phyloP scores from a whole-genome alignment of 2,888 invertebrate genomes.

The Petrolisthes manimaculis region DNA sequence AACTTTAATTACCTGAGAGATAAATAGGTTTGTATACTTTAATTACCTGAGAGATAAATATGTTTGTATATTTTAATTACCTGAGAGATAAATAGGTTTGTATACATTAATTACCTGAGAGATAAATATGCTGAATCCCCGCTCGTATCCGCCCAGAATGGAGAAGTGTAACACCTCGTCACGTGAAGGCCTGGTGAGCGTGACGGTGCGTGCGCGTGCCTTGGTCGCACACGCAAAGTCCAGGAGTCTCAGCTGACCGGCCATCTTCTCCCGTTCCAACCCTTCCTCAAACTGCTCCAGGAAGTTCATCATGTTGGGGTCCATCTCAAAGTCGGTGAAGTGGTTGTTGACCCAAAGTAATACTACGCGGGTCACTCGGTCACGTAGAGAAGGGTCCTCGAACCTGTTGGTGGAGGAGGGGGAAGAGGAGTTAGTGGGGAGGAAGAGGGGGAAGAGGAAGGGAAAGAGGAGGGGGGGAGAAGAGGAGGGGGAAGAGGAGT shows the following conservation, averaged over 20 bases:
- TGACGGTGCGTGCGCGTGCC: slow-evolving; percentile 91
- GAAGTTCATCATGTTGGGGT: slow-evolving; percentile 96
- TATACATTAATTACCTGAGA: slow-evolving; percentile 77
- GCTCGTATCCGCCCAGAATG: slow-evolving; percentile 92
- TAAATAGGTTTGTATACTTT: too few species aligned
- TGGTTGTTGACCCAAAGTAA: slow-evolving; percentile 99
- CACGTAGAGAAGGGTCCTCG: slow-evolving; percentile 80
- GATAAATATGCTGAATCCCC: slow-evolving; percentile 93
- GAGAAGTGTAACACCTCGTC: slow-evolving; percentile 93
- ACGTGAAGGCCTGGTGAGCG: slow-evolving; percentile 89
- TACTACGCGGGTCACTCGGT: slow-evolving; percentile 94
- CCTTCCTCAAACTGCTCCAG: slow-evolving; percentile 89
- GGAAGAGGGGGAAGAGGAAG: too few species aligned
- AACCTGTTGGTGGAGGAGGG: slow-evolving; percentile 72
- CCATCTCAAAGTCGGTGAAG: slow-evolving; percentile 97
- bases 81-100: too few species aligned
- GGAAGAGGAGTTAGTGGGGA: too few species aligned
- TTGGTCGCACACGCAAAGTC: slow-evolving; percentile 98
- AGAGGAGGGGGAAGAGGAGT: background rate
- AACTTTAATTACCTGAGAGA: too few species aligned
- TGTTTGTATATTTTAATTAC: too few species aligned
- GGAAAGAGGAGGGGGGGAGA: background rate
- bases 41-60: too few species aligned
- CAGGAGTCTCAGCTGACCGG: slow-evolving; percentile 80
- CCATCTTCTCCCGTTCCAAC: slow-evolving; percentile 87